phyloP scores from a whole-genome alignment of 2,888 invertebrate genomes.

The Diaperis boleti region DNA sequence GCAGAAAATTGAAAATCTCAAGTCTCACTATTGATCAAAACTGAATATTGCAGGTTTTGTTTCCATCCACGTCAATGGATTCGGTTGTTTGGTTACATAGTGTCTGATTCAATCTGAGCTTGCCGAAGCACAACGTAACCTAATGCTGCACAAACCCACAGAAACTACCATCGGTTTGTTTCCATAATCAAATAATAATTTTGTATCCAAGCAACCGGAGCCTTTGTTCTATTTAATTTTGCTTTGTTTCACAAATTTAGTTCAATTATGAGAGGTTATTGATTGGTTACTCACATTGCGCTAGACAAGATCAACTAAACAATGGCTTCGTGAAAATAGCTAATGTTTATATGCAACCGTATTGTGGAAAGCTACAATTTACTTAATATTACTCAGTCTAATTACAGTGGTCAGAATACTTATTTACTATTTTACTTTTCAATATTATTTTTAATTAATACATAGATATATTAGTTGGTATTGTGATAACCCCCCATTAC shows the following conservation, averaged over 20 bases:
- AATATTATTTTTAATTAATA: no score
- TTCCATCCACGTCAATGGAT: constrained; percentile 1
- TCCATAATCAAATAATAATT: constrained; percentile 20
- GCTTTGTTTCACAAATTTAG: neutral
- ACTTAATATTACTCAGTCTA: no score
- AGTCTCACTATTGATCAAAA: neutral
- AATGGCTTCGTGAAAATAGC: neutral
- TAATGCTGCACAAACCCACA: constrained; percentile 4
- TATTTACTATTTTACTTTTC: no score
- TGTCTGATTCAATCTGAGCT: constrained; percentile 11
- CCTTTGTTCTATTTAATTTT: constrained; percentile 14
- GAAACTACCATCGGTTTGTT: constrained; percentile 6
- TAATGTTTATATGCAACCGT: neutral
- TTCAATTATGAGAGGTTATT: constrained; percentile 8
- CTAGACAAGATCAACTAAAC: neutral
- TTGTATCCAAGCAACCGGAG: neutral
- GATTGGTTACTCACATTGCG: neutral
- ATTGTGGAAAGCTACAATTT: no score
- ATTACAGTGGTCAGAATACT: no score
- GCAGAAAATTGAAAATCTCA: no score
- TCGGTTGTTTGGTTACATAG: constrained; percentile 1
- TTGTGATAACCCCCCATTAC: no score
- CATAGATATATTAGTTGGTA: no score
- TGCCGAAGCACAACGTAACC: constrained; percentile 11
- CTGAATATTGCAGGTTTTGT: neutral